phyloP scores from a whole-genome alignment of 2,797 vertebrate genomes.

The Poecile montanus region DNA sequence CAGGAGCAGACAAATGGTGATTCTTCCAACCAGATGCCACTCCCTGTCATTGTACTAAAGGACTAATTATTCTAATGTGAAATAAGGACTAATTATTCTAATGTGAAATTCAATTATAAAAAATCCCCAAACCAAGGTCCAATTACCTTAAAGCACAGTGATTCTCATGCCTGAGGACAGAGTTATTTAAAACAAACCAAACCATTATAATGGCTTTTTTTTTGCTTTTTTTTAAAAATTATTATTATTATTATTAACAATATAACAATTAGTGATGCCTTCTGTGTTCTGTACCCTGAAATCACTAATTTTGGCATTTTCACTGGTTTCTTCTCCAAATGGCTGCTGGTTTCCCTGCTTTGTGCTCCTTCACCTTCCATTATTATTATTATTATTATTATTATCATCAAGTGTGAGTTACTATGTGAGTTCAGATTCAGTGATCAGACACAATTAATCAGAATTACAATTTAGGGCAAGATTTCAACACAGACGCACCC shows the following conservation, averaged over 20 bases:
- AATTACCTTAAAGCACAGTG: neutral
- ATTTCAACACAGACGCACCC: accelerated
- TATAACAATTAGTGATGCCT: neutral
- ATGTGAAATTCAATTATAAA: neutral
- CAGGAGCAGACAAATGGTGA: neutral
- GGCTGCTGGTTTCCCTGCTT: neutral
- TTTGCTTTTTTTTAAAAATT: neutral
- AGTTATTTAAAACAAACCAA: neutral
- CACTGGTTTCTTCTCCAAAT: neutral
- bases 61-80: neutral
- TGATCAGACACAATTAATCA: neutral
- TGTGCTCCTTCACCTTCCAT: neutral
- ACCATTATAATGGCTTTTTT: neutral
- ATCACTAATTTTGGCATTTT: neutral
- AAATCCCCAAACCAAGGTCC: neutral
- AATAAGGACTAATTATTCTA: neutral
- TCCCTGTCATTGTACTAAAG: neutral
- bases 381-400: too few species aligned
- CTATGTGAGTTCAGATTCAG: neutral
- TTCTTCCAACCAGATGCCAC: conserved; percentile 20
- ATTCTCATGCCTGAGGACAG: neutral
- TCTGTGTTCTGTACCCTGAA: neutral
- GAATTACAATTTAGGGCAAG: neutral
- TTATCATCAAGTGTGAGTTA: neutral
- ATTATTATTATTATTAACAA: neutral